Evolutionary conservation across 2,113 vertebrate species (phyloP), one percentile per base, ranked within the genome.

Genomic region (Donacobius atricapilla): DNA sequence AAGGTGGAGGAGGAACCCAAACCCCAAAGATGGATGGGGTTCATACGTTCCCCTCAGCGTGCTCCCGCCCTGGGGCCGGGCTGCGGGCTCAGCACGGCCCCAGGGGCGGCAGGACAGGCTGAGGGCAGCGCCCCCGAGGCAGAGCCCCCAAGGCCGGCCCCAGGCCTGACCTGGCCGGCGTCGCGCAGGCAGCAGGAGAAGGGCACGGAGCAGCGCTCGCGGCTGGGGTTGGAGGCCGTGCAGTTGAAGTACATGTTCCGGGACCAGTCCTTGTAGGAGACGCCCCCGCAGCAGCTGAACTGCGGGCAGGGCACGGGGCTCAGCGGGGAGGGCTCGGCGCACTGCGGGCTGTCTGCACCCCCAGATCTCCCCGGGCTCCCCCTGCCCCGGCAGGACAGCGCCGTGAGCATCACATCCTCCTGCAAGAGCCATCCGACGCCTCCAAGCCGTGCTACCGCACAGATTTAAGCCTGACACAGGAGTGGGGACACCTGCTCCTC

Each of bases 171-270:
- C 86, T 85, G 70, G 3, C 5, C 1, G 0, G 48, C 0, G 4
- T 69, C 10, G 13, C 4, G 91, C 80, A 89, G 73, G 68, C 91
- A 93, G 86, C 91, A 93, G 80, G 91, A 93, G 80, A 93, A 89
- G 61, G 91, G 91, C 25, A 93, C 86, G 2, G 91, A 44, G 86
- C 91, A 93, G 35, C 91, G 80, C 68, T 93, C 91, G 2, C 13
- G 80, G 80, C 91, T 93, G 61, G 91, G 91, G 86, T 89, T 93
- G 86, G 61, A 4, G 61, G 24, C 37, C 3, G 66, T 84, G 86
- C 91, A 93, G 80, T 89, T 93, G 91, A 93, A 93, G 60, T 93
- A 89, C 47, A 93, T 69, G 68, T 93, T 93, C 61, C 84, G 91
- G 42, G 91, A 89, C 91, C 91, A 93, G 66, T 93, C 91, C 73